Base-by-base conservation (phyloP, 1,140 invertebrate species). In the Globodera ellingtonae region DNA sequence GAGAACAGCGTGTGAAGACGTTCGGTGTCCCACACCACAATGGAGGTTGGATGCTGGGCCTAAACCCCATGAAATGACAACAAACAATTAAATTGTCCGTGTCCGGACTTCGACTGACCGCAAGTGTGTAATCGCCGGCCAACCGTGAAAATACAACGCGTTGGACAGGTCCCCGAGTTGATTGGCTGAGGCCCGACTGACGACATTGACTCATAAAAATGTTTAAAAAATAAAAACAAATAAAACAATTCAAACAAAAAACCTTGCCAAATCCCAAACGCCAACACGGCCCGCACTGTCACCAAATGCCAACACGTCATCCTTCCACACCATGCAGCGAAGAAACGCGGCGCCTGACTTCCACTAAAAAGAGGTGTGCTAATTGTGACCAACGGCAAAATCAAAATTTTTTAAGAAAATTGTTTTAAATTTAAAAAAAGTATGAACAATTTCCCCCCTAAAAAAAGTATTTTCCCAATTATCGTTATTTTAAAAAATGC, bases 231-330 rank as follows among this genome's bases (percentile, higher is more conserved):
- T 15, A 15, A 15, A 10, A 5, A 10, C 56, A 10, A 59, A 15
- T 18, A 10, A 59, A 18, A 18, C 56, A 59, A 15, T 18, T 24
- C 24, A 24, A 15, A 15, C n/a, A 13, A 59, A 10, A 59, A 15
- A 77, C 69, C 79, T 79, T n/a, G 67, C 79, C 10, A 89, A 72
- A 79, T 89, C 82, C 87, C 87, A 89, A 24, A 89, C 76, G 13
- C 83, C 80, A 8, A 89, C 48, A 48, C 86, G 79, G 9, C 88
- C 88, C 10, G 86, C 82, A 7, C 81, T 77, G 75, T 89, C 88
- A 4, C 87, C 88, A 66, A 89, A 84, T 21, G 87, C 88, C 46
- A 89, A 81, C 50, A 89, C 71, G 78, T 89, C 88, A 56, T 89
- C 87, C 67, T 88, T 89, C 88, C 88, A 88, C 18, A 85, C 82